Conservation (phyloP, 2,797 vertebrate species). For the Sphenodon punctatus region DNA sequence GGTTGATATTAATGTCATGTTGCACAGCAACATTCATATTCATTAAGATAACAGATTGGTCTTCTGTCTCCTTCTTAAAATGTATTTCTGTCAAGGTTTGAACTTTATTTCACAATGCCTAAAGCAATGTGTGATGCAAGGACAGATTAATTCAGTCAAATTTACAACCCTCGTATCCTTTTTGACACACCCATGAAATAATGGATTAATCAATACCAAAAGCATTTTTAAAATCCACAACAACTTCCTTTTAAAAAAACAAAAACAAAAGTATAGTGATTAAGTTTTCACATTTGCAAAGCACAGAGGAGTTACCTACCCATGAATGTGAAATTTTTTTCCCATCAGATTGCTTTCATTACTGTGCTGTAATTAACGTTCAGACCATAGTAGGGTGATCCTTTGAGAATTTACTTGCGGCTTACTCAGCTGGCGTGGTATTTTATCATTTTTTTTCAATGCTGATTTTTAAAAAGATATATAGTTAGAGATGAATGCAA, state of each 20-base stretch:
- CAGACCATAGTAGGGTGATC: background rate
- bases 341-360: background rate
- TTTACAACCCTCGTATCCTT: background rate
- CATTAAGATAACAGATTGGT: background rate
- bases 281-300: background rate
- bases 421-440: background rate
- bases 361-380: conserved; percentile 31
- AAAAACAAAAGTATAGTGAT: background rate
- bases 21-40: background rate
- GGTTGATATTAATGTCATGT: background rate
- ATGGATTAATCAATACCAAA: background rate
- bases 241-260: background rate
- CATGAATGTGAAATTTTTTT: background rate
- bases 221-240: background rate
- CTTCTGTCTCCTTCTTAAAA: accelerated
- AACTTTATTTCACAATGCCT: background rate
- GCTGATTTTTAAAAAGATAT: background rate
- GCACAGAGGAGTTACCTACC: background rate
- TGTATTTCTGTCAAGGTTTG: background rate
- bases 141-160: background rate
- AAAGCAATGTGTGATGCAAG: background rate
- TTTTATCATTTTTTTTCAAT: background rate
- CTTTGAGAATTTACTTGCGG: background rate
- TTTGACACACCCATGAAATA: background rate
- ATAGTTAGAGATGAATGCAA: background rate